These are phyloP conservation scores for Hippocampus guttulatus DNA, from an alignment of 2,113 vertebrate genomes.

Conservation along the genomic window DNA sequence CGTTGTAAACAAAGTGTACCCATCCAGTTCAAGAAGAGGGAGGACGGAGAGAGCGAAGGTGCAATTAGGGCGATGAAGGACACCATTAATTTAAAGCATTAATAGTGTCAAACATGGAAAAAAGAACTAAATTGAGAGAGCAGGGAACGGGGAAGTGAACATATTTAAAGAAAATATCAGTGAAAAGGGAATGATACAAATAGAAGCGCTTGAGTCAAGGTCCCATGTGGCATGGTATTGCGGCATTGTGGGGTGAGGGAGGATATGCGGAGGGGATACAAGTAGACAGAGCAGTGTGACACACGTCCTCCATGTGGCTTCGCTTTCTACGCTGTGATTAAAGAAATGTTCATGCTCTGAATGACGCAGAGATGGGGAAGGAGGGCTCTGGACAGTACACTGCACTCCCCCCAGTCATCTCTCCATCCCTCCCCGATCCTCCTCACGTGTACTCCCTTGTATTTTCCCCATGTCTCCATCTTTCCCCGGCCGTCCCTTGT, in stretches of 20 bases:
- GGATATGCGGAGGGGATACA: slow-evolving; percentile 19
- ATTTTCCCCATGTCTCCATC: slow-evolving; percentile 49
- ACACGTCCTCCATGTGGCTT: slow-evolving; percentile 54
- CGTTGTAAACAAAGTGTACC: slow-evolving; percentile 60
- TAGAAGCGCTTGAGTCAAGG: background rate
- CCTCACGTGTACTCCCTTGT: slow-evolving; percentile 33
- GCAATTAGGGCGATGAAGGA: slow-evolving; percentile 48
- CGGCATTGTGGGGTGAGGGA: background rate
- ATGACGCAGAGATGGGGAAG: slow-evolving; percentile 64
- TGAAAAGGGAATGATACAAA: background rate
- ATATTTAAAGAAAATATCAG: background rate
- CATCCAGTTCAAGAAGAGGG: slow-evolving; percentile 36
- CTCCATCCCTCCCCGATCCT: slow-evolving; percentile 40
- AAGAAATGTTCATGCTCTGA: slow-evolving; percentile 74
- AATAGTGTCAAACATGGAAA: slow-evolving; percentile 29
- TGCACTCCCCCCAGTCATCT: slow-evolving; percentile 47
- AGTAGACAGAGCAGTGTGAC: slow-evolving; percentile 61
- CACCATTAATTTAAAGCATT: slow-evolving; percentile 51
- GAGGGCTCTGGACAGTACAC: slow-evolving; percentile 49
- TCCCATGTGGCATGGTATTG: slow-evolving; percentile 25
- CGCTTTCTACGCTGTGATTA: slow-evolving; percentile 70
- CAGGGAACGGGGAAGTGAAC: slow-evolving; percentile 14
- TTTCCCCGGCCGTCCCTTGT: slow-evolving; percentile 43
- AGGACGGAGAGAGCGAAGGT: slow-evolving; percentile 6
- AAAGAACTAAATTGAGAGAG: slow-evolving; percentile 46